These are phyloP conservation scores for Varroa destructor DNA, from an alignment of 1,140 invertebrate species.

Conservation along the genomic window DNA sequence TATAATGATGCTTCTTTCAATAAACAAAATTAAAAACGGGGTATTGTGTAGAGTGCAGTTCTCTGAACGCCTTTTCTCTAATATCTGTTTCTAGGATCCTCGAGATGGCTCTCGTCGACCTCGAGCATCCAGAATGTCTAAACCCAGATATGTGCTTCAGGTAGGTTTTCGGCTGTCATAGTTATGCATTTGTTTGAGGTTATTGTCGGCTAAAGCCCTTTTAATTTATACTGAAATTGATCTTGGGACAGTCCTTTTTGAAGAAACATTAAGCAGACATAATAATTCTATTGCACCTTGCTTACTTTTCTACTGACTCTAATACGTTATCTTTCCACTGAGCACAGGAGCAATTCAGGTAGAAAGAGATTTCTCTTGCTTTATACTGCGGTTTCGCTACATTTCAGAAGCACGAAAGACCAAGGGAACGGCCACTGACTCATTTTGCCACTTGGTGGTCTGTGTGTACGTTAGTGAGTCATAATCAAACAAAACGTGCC, in stretches of 20 bases:
- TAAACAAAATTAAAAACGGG: too few relatives aligned
- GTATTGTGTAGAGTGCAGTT: too few relatives aligned
- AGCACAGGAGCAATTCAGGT: neutral
- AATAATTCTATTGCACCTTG: neutral
- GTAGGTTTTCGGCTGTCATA: neutral
- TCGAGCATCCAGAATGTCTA: conserved; percentile 11
- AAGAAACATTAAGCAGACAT: neutral
- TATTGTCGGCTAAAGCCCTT: neutral
- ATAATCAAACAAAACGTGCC: too few relatives aligned
- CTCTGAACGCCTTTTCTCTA: too few relatives aligned
- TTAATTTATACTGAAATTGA: neutral
- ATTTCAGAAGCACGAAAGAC: too few relatives aligned
- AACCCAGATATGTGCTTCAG: conserved; percentile 16
- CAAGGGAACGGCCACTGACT: too few relatives aligned
- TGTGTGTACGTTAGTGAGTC: too few relatives aligned
- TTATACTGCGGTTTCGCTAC: too few relatives aligned
- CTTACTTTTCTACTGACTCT: neutral
- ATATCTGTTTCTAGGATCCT: neutral
- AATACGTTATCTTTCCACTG: neutral
- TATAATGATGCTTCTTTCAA: too few relatives aligned
- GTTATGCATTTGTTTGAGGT: neutral
- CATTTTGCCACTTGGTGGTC: too few relatives aligned
- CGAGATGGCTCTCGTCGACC: neutral
- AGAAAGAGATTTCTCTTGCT: too few relatives aligned
- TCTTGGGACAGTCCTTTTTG: neutral